These are phyloP conservation scores for Vireo altiloquus DNA, from an alignment of 2,113 vertebrate species.

Conservation along the genomic window DNA sequence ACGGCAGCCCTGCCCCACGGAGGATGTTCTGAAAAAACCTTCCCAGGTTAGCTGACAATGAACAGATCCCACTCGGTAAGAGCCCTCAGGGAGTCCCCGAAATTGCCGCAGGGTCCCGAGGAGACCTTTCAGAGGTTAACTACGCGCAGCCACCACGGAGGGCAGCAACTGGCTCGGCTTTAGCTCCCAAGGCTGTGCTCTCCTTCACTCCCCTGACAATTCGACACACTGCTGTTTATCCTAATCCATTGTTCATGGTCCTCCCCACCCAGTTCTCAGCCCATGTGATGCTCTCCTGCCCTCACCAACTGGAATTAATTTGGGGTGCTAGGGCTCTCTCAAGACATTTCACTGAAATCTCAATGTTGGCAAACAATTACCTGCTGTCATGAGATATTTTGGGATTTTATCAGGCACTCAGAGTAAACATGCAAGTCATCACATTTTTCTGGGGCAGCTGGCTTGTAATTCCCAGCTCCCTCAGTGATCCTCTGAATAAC, in stretches of 20 bases:
- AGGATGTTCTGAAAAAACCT: neutral
- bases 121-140: neutral
- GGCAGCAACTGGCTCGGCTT: neutral
- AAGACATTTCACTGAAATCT: neutral
- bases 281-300: slow-evolving; percentile 51
- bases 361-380: neutral
- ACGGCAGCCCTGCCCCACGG: neutral
- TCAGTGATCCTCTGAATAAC: neutral
- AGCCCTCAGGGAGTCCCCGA: neutral
- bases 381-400: neutral
- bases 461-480: neutral
- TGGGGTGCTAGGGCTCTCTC: slow-evolving; percentile 21
- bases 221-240: slow-evolving; percentile 46
- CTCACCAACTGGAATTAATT: slow-evolving; percentile 59
- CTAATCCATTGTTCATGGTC: slow-evolving; percentile 56
- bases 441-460: neutral
- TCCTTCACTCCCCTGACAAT: slow-evolving; percentile 38
- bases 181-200: neutral
- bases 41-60: neutral
- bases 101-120: neutral
- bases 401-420: neutral
- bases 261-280: slow-evolving; percentile 53
- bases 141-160: neutral
- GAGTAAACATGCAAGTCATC: neutral
- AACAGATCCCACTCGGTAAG: neutral